A percentile compares a stretch with the other conserved stretches of the same genome.
Conservation (phyloP, 2,113 vertebrate species). For the Xerus inauris region DNA sequence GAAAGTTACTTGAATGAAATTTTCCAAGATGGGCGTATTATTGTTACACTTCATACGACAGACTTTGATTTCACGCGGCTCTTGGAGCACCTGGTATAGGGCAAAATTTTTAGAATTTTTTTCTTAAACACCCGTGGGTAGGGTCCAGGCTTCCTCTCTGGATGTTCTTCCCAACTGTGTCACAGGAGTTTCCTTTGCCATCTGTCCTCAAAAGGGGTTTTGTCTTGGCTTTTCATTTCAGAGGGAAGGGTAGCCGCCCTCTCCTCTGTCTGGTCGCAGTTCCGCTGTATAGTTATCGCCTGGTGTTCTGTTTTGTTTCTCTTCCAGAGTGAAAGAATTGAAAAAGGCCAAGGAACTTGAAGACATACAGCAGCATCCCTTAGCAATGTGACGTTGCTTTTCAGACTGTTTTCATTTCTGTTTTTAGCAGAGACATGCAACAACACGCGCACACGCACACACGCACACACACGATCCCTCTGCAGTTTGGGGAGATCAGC, state of each 20-base stretch:
- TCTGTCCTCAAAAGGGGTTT: slow-evolving; percentile 14
- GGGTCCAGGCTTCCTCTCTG: background rate
- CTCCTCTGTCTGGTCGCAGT: slow-evolving; percentile 48
- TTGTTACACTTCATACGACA: background rate
- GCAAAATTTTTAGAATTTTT: background rate
- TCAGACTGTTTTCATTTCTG: slow-evolving; percentile 97
- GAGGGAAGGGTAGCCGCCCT: slow-evolving; percentile 44
- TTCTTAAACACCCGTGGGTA: background rate
- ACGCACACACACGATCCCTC: slow-evolving; percentile 88
- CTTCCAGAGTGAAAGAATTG: slow-evolving; percentile 99
- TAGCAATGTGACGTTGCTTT: slow-evolving; percentile 98
- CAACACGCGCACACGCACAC: slow-evolving; percentile 83
- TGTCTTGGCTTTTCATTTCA: slow-evolving; percentile 55
- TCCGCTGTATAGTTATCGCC: slow-evolving; percentile 79
- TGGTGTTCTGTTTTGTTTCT: slow-evolving; percentile 82
- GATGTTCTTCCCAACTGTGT: slow-evolving; percentile 13
- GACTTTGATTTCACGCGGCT: background rate
- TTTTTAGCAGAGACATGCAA: slow-evolving; percentile 99
- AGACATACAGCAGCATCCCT: slow-evolving; percentile 94
- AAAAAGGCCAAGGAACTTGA: slow-evolving; percentile 99
- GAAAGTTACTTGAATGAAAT: background rate
- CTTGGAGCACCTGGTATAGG: background rate
- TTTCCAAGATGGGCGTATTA: background rate
- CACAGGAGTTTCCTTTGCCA: slow-evolving; percentile 3
- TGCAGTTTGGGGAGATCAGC: slow-evolving; percentile 90